These are phyloP conservation scores for Aleiodes alternator DNA, from an alignment of 2,888 invertebrate genomes.

Conservation along the genomic window DNA sequence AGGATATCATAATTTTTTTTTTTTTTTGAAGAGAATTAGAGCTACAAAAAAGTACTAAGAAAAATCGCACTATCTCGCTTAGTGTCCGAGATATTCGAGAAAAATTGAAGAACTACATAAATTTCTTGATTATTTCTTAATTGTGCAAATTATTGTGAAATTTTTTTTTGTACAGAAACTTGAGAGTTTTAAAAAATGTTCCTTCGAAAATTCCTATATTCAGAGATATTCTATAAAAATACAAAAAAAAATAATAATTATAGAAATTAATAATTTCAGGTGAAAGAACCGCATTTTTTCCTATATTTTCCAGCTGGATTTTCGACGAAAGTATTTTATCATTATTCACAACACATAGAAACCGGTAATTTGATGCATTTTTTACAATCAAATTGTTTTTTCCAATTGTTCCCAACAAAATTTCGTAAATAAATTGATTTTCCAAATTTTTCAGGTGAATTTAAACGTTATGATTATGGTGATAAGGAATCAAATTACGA, in stretches of 20 bases:
- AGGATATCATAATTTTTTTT: too few relatives aligned
- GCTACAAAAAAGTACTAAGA: too few relatives aligned
- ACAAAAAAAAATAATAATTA: background rate
- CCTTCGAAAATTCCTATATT: background rate
- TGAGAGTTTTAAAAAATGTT: background rate
- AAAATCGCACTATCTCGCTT: too few relatives aligned
- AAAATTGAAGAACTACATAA: too few relatives aligned
- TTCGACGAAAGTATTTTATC: conserved; percentile 45
- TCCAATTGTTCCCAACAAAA: background rate
- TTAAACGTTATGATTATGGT: conserved; percentile 46
- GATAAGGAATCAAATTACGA: conserved; percentile 39
- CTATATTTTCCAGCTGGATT: conserved; percentile 50
- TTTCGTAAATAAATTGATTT: background rate
- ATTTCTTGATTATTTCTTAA: too few relatives aligned
- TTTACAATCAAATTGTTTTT: background rate
- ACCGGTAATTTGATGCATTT: conserved; percentile 41
- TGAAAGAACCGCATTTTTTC: conserved; percentile 29
- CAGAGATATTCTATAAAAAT: background rate
- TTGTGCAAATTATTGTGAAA: too few relatives aligned
- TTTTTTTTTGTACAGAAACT: too few relatives aligned
- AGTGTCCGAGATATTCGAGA: too few relatives aligned
- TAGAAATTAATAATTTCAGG: conserved; percentile 6
- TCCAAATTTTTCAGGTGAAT: conserved; percentile 33
- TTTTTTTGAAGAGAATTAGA: too few relatives aligned
- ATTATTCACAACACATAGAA: conserved; percentile 48